Base-by-base conservation (phyloP, 1,140 invertebrate species). In the Neocloeon triangulifer region DNA sequence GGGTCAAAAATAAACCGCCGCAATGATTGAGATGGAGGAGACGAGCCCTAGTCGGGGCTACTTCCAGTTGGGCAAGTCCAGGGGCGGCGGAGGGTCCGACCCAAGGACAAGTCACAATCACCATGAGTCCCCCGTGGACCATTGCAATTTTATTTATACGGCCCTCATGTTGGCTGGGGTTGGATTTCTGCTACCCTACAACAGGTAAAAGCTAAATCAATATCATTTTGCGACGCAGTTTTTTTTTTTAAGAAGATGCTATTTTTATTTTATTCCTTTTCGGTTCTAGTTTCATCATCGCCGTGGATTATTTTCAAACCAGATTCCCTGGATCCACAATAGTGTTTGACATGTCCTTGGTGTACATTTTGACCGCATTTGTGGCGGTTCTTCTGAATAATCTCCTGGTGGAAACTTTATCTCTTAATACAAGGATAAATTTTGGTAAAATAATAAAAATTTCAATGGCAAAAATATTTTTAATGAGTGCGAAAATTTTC, bases 341-440 rank as follows among this genome's bases (percentile, higher is more conserved):
- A 32, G 72, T 88, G 38, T 82, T 88, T 49, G 82, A 89, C 50
- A 85, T 91, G 73, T 84, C 78, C 10, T 64, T 82, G 19, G 77
- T 85, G 16, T 89, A 88, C 48, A 86, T 89, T 37, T 61, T 75
- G 8, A 71, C 79, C 35, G 80, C 82, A 17, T 82, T 86, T 42
- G 63, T 77, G 19, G 78, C 81, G 10, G 82, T 91, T 1, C 56
- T 84, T 31, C 62, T 73, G 16, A 89, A 86, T 48, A 91, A 88
- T 46, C 54, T 85, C 19, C 50, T 89, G 3, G 66, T 91, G 1
- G 79, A 86, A 43, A 59, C 73, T n/a, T 63, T 85, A 20, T 69
- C 75, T 1, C 59, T 88, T 16, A 74, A 78, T 42, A 70, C 70
- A 3, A 65, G 85, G 35, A 86, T 89, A 28, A 75, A 72, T 27